Percentiles rank a stretch among this genome's conserved stretches.
These are phyloP conservation scores for Hyppa rectilinea DNA, from an alignment of 2,888 invertebrate species.

Conservation along the genomic window DNA sequence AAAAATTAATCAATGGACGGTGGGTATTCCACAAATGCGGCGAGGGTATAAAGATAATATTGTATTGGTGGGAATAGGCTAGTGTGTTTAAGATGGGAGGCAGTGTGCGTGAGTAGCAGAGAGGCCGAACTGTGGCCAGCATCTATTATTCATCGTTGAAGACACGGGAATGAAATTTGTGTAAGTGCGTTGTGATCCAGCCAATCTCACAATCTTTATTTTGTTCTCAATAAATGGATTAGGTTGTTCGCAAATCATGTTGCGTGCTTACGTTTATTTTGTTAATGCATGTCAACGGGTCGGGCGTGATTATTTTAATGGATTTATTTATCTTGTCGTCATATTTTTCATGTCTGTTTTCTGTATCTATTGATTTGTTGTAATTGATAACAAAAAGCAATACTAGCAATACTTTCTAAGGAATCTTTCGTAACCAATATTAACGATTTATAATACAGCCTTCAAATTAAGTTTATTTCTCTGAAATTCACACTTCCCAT, in stretches of 20 bases:
- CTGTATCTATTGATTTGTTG: background rate
- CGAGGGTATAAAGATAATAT: conserved; percentile 62
- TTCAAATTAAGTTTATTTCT: background rate
- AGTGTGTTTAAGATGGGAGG: conserved; percentile 59
- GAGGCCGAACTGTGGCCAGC: conserved; percentile 78
- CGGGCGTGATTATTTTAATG: conserved; percentile 24
- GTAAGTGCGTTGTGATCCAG: conserved; percentile 89
- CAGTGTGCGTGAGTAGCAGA: conserved; percentile 67
- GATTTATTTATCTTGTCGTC: conserved; percentile 2
- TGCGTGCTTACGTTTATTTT: conserved; percentile 67
- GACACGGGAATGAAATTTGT: conserved; percentile 89
- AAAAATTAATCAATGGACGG: conserved; percentile 65
- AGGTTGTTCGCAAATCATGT: conserved; percentile 83
- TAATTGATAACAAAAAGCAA: background rate
- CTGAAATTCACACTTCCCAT: background rate
- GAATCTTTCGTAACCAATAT: background rate
- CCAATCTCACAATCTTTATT: conserved; percentile 89
- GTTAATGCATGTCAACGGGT: conserved; percentile 41
- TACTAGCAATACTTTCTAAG: background rate
- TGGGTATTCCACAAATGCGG: conserved; percentile 54
- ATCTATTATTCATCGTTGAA: conserved; percentile 89
- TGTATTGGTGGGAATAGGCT: conserved; percentile 59
- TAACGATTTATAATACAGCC: no score
- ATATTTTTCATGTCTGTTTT: background rate
- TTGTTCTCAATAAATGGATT: conserved; percentile 88